Evolutionary conservation across 2,113 vertebrate genomes (phyloP), one percentile per base, ranked within the genome.

Genomic region (Theropithecus gelada): DNA sequence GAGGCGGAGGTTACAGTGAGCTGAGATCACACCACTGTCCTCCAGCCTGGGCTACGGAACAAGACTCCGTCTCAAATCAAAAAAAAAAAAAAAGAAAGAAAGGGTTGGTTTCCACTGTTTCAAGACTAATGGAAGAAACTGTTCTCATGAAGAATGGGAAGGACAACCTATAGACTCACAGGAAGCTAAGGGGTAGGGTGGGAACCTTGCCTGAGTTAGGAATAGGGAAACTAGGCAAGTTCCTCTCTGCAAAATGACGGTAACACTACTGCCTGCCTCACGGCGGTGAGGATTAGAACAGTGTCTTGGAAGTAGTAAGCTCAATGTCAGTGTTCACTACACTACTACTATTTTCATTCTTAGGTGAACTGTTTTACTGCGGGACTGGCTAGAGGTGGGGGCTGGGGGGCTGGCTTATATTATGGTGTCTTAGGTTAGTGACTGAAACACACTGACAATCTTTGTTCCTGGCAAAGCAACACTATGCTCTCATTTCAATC

Each of bases 401-500:
- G 96, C 73, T 55, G 43, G 59, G 94, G 66, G 94, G 84, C 96
- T 98, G 96, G 90, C 92, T 96, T 97, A 79, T 80, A 84, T 97
- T 95, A 97, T 79, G 80, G 90, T 96, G 88, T 97, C 96, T 96
- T 96, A 85, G 96, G 76, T 96, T 93, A 97, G 93, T n/a, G 80
- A 76, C 95, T 96, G 90, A 80, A 97, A 96, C 70, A 97, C 97
- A 98, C 96, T 97, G 94, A 92, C 97, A 96, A 96, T 89, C 97
- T 98, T 97, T 98, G 96, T 98, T 98, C 93, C 94, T 97, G 93
- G 96, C 96, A 87, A 97, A 93, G 92, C 89, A 87, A 61, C 83
- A 38, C 79, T 50, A 12, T 76, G 83, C 90, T 97, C 82, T 97
- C 92, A 78, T 98, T 98, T 96, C 93, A 94, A 92, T 89, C 84